phyloP scores from a whole-genome alignment of 2,888 invertebrate species.

The Seira sanloemensis region DNA sequence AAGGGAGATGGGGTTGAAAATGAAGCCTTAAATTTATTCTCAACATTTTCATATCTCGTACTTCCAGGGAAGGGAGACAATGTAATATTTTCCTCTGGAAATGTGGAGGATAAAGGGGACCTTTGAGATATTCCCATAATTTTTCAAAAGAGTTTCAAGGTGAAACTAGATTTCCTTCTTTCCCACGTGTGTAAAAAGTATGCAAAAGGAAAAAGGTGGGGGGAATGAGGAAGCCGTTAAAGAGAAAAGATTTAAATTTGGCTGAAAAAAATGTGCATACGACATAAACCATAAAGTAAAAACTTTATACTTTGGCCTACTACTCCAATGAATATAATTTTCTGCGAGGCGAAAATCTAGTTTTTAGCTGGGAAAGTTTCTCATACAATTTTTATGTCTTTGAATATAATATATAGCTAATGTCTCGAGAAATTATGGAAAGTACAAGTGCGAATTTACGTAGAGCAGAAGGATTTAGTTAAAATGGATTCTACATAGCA shows the following conservation, averaged over 20 bases:
- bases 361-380: no score
- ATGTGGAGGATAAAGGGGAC: background rate
- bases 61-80: background rate
- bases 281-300: background rate
- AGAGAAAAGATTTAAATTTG: background rate
- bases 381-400: no score
- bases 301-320: background rate
- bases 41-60: background rate
- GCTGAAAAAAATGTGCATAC: background rate
- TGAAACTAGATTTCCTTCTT: slow-evolving; percentile 2
- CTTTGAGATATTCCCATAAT: slow-evolving; percentile 16
- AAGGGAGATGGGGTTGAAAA: background rate
- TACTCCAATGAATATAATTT: no score
- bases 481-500: no score
- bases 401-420: no score
- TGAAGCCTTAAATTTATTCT: background rate
- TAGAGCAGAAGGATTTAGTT: no score
- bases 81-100: slow-evolving; percentile 1
- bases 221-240: background rate
- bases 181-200: background rate
- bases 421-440: no score
- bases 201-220: background rate
- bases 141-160: slow-evolving; percentile 64
- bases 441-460: no score
- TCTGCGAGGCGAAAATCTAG: background rate